phyloP scores from a whole-genome alignment of 2,113 vertebrate genomes.

The Sceloporus undulatus region DNA sequence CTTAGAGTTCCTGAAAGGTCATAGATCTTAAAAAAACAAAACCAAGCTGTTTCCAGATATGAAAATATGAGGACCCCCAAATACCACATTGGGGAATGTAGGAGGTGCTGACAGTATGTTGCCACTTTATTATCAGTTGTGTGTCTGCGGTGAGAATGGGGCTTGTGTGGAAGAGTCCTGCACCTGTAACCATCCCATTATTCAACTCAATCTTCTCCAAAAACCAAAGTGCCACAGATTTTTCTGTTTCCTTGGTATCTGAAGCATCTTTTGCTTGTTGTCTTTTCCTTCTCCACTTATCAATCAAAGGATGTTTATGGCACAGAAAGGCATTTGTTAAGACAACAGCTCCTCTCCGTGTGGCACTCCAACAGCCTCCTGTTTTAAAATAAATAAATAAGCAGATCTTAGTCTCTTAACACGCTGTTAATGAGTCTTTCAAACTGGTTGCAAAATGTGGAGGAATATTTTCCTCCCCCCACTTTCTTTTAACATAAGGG shows the following conservation, averaged over 20 bases:
- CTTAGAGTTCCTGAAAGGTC: too few species aligned
- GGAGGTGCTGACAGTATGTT: too few species aligned
- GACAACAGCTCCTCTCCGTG: slow-evolving; percentile 52
- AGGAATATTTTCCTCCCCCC: neutral
- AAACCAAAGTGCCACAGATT: slow-evolving; percentile 54
- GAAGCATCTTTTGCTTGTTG: slow-evolving; percentile 43
- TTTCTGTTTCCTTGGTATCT: slow-evolving; percentile 29
- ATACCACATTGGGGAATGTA: too few species aligned
- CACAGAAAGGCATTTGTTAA: slow-evolving; percentile 63
- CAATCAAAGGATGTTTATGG: slow-evolving; percentile 65
- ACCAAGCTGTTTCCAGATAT: too few species aligned
- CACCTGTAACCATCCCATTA: neutral
- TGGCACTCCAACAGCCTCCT: slow-evolving; percentile 47
- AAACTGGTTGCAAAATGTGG: slow-evolving; percentile 55
- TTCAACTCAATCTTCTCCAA: slow-evolving; percentile 3
- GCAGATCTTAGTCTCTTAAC: slow-evolving; percentile 55
- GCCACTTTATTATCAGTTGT: too few species aligned
- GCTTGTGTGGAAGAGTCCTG: too few species aligned
- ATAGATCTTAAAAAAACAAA: too few species aligned
- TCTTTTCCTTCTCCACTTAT: slow-evolving; percentile 55
- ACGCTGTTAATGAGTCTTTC: slow-evolving; percentile 67
- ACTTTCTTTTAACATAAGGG: too few species aligned
- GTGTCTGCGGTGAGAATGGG: too few species aligned
- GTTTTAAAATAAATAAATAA: slow-evolving; percentile 29
- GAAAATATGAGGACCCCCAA: too few species aligned